These are phyloP conservation scores for Anser brachyrhynchus DNA, from an alignment of 2,113 vertebrate genomes.

Conservation along the genomic window DNA sequence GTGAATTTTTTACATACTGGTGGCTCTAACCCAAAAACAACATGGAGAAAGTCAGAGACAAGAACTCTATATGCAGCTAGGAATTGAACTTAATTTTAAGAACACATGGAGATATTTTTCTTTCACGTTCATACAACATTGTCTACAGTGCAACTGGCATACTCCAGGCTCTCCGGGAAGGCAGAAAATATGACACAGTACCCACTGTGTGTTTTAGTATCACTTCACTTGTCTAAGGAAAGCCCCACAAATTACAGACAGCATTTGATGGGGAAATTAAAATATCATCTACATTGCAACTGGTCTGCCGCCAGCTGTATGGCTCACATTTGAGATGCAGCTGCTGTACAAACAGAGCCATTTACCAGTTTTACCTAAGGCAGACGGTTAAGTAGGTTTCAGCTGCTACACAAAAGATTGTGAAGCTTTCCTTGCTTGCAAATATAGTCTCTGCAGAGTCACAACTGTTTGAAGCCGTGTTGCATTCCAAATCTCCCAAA, in stretches of 20 bases:
- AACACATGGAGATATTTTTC: constrained; percentile 29
- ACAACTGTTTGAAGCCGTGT: not conserved
- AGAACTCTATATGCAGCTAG: not conserved
- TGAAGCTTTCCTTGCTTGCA: constrained; percentile 26
- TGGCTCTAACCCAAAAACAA: constrained; percentile 62
- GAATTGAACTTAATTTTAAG: constrained; percentile 57
- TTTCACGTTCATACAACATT: constrained; percentile 21
- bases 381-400: constrained; percentile 47
- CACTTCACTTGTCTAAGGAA: constrained; percentile 28
- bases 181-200: constrained; percentile 18
- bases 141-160: constrained; percentile 3
- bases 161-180: not conserved
- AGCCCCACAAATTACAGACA: constrained; percentile 54
- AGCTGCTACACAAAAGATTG: constrained; percentile 54
- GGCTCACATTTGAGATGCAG: constrained; percentile 56
- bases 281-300: constrained; percentile 53
- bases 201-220: not conserved
- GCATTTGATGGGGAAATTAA: constrained; percentile 56
- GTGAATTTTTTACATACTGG: not conserved
- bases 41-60: constrained; percentile 3
- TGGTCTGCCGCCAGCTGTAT: constrained; percentile 43
- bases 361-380: constrained; percentile 63
- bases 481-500: constrained; percentile 37
- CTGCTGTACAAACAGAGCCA: constrained; percentile 53
- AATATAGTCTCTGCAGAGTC: constrained; percentile 15